Evolutionary conservation across 2,888 invertebrate species (phyloP).

Genomic region (Pharmacophagus antenor): DNA sequence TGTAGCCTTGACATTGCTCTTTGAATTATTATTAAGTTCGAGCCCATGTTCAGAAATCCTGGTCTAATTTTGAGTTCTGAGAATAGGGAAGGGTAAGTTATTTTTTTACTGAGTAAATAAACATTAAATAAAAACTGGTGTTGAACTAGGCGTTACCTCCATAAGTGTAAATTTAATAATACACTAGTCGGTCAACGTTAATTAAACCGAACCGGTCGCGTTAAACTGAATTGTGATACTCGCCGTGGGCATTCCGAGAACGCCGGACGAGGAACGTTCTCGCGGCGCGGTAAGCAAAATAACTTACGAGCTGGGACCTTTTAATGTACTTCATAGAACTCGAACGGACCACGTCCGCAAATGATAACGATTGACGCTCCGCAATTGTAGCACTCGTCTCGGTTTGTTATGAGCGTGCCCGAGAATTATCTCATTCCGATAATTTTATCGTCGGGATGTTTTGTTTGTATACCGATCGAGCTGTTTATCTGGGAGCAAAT

Average conservation of each 20-base stretch:
- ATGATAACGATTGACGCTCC: slow-evolving; percentile 1
- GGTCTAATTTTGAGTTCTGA: too few species aligned
- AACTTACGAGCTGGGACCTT: slow-evolving; percentile 14
- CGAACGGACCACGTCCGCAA: slow-evolving; percentile 10
- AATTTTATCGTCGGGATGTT: neutral
- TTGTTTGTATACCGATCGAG: neutral
- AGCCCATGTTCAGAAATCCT: neutral
- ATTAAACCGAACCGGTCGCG: slow-evolving; percentile 15
- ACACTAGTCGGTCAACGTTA: slow-evolving; percentile 16
- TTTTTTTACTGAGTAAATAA: neutral
- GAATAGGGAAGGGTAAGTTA: too few species aligned
- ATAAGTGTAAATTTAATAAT: slow-evolving; percentile 14
- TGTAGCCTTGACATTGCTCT: neutral
- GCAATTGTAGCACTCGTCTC: neutral
- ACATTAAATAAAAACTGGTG: neutral
- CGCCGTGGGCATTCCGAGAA: slow-evolving; percentile 14
- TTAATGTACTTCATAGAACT: slow-evolving; percentile 21
- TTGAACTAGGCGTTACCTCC: neutral
- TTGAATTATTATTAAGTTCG: too few species aligned
- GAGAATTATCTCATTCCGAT: neutral
- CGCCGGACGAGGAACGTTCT: slow-evolving; percentile 10
- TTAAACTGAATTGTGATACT: slow-evolving; percentile 17
- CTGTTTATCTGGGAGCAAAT: neutral
- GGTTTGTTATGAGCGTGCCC: neutral
- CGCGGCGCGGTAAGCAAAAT: slow-evolving; percentile 7